These are phyloP conservation scores for Oikopleura vanhoeffeni DNA, from an alignment of 23 tunicate species.

Conservation along the genomic window DNA sequence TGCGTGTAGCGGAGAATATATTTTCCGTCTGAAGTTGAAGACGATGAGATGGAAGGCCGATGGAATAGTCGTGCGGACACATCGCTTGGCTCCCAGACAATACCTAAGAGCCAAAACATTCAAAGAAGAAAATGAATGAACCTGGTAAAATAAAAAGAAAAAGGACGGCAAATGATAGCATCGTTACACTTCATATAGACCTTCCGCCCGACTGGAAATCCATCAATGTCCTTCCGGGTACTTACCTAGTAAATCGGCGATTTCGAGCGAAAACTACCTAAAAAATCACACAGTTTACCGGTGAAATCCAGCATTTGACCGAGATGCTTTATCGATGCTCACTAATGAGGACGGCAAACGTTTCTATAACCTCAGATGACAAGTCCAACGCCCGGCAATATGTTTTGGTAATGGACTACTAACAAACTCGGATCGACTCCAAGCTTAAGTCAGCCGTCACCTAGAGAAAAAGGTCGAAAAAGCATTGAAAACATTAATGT, in stretches of 20 bases:
- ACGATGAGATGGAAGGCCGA: background rate
- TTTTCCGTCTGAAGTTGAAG: background rate
- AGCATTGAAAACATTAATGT: conserved; percentile 22
- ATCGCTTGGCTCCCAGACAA: conserved; percentile 63
- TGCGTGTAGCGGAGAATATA: background rate
- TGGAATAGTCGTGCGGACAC: conserved; percentile 63
- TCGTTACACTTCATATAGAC: conserved; percentile 48
- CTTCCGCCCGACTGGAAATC: conserved; percentile 17
- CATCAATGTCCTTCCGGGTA: background rate
- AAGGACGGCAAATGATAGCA: conserved; percentile 46
- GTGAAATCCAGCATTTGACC: background rate
- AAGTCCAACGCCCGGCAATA: conserved; percentile 46
- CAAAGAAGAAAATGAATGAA: conserved; percentile 31
- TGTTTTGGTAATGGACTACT: conserved; percentile 57
- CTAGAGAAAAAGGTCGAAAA: conserved; percentile 19
- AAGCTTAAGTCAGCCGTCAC: background rate
- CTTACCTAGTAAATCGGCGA: background rate
- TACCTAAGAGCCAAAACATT: conserved; percentile 64
- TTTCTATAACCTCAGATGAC: conserved; percentile 21
- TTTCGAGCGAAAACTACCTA: background rate
- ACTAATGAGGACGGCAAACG: conserved; percentile 17
- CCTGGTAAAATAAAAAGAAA: conserved; percentile 25
- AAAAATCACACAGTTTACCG: background rate
- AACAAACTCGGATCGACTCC: conserved; percentile 23
- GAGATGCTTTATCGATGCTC: conserved; percentile 43